Evolutionary conservation across 2,888 invertebrate genomes (phyloP), one percentile per base, ranked within the genome.

Genomic region (Sylvicola fuscatus): DNA sequence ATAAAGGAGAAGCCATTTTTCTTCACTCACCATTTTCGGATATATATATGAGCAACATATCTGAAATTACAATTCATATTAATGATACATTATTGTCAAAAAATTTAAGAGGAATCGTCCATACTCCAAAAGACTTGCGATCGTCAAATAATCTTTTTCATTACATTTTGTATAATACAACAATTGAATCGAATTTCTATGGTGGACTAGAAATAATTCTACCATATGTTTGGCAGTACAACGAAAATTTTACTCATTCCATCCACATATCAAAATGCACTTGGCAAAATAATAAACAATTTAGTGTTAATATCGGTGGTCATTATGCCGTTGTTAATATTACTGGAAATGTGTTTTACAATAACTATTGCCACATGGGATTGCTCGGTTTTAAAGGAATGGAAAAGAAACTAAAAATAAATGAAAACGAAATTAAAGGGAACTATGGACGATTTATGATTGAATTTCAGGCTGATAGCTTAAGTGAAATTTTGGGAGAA

Each of bases 61-160:
- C 89, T 0, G 87, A 90, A 62, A 78, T 95, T 33, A 78, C 81
- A 0, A 73, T 95, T 42, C 83, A 83, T 61, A 68, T 98, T 2
- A 90, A 92, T 46, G 73, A 74, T 44, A 80, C 80, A 35, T 62
- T 79, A 39, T 80, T 98, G 28, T 73, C 73, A 1, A 81, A 86
- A 47, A 98, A 98, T 53, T 81, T 80, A 0, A 72, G 70, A 52
- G 89, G 93, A 11, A 74, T 95, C 41, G 69, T 72, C 37, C 93
- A 95, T 46, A 80, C 84, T 47, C 87, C 90, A 31, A 73, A 89
- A 49, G 92, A 98, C 56, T 71, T 97, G 46, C 72, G 92, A 44
- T 82, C 89, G 41, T 92, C 95, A 0, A 97, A 97, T 50, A 98
- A 98, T 60, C 66, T 98, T 2, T 98, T 92, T 64, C 90, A 95